Evolutionary conservation across 2,797 vertebrate species (phyloP).

Genomic region (Crocodylus rhombifer): DNA sequence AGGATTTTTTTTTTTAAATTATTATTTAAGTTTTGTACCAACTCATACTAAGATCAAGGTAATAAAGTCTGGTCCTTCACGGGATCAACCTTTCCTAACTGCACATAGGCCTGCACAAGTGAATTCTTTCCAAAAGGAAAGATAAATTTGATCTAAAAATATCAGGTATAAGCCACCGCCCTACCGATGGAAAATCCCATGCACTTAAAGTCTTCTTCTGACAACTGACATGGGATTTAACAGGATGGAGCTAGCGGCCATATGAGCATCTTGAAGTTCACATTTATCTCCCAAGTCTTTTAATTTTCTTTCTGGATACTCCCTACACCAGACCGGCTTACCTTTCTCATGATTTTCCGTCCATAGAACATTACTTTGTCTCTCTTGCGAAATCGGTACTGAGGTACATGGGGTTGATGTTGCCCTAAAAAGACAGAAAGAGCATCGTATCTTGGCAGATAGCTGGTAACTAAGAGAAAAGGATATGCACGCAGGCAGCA

Average conservation of each 20-base stretch:
- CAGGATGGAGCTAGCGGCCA: rapidly evolving
- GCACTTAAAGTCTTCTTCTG: not conserved
- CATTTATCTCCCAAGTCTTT: not conserved
- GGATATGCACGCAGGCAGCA: rapidly evolving
- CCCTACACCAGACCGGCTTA: not conserved
- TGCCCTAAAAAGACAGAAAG: slow-evolving; percentile 79
- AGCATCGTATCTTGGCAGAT: not conserved
- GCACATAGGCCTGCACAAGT: not conserved
- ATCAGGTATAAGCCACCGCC: not conserved
- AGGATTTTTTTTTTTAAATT: not conserved
- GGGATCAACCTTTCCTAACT: not conserved
- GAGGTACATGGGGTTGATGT: slow-evolving; percentile 82
- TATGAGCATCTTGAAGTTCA: not conserved
- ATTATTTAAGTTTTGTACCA: not conserved
- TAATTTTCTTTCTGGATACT: not conserved
- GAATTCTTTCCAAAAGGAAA: not conserved
- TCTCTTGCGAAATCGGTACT: slow-evolving; percentile 93
- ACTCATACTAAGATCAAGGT: not conserved
- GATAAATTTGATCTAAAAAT: not conserved
- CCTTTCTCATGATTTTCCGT: slow-evolving; percentile 96
- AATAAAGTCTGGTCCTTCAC: not conserved
- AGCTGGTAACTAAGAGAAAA: not conserved
- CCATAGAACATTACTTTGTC: slow-evolving; percentile 96
- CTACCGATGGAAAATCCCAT: not conserved
- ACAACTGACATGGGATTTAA: not conserved